These are phyloP conservation scores for Dorcus hopei DNA, from an alignment of 2,888 invertebrate genomes.

Conservation along the genomic window DNA sequence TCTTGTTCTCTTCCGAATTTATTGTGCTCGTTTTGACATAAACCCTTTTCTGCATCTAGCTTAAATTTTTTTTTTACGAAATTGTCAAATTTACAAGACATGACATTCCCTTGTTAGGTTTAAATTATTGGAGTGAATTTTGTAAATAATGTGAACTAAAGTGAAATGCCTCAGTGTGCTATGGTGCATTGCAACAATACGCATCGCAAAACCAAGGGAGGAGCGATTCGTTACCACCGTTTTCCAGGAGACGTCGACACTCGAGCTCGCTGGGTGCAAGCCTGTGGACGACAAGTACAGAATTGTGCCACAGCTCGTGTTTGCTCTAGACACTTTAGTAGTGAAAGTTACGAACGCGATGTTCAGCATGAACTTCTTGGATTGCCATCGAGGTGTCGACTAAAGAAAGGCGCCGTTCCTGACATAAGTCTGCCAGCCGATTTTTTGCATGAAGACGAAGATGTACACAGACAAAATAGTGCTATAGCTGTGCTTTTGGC, in stretches of 20 bases:
- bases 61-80: no score
- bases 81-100: no score
- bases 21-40: no score
- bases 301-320: constrained; percentile 57
- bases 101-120: no score
- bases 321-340: constrained; percentile 55
- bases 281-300: constrained; percentile 53
- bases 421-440: constrained; percentile 35
- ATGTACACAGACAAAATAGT: constrained; percentile 33
- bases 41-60: no score
- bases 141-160: constrained; percentile 3
- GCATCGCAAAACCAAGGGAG: constrained; percentile 56
- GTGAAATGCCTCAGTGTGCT: constrained; percentile 57
- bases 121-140: no score
- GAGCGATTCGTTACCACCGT: constrained; percentile 57
- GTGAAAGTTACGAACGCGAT: constrained; percentile 55
- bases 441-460: constrained; percentile 33
- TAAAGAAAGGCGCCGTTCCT: constrained; percentile 54
- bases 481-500: constrained; percentile 55
- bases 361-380: constrained; percentile 56
- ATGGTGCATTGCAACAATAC: constrained; percentile 57
- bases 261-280: constrained; percentile 53
- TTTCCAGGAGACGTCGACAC: constrained; percentile 56
- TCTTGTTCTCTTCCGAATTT: no score
- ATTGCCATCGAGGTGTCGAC: constrained; percentile 52